Percentiles rank a stretch among this genome's conserved stretches.
phyloP scores from a whole-genome alignment of 1,140 invertebrate species.

The Pseudachorutes palmiensis region DNA sequence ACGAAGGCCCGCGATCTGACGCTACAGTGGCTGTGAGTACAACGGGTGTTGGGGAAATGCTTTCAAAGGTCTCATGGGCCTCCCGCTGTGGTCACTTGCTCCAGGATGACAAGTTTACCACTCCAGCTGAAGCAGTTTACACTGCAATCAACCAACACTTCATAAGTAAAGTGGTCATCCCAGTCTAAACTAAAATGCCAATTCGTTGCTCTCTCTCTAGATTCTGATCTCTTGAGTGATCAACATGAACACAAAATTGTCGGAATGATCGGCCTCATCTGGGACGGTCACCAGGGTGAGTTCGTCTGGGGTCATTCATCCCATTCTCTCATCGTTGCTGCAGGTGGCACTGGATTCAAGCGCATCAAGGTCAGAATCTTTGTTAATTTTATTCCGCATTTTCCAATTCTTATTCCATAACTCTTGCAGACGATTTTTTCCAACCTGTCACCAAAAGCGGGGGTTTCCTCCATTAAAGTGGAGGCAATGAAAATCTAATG shows the following conservation, averaged over 20 bases:
- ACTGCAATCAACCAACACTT: neutral
- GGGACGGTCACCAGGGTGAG: conserved; percentile 29
- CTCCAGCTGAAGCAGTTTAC: neutral
- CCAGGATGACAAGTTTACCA: neutral
- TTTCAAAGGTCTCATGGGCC: conserved; percentile 17
- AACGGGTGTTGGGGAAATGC: conserved; percentile 28
- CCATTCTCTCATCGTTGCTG: conserved; percentile 20
- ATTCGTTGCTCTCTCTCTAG: conserved; percentile 6
- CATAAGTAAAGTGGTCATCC: neutral
- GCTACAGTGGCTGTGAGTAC: conserved; percentile 21
- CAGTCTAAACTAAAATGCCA: too few species aligned
- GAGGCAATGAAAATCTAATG: too few species aligned
- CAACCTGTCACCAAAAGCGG: too few species aligned
- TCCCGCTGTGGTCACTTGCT: neutral
- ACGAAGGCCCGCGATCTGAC: neutral
- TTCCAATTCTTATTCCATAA: too few species aligned
- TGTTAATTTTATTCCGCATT: neutral
- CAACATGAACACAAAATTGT: conserved; percentile 19
- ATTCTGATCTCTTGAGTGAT: neutral
- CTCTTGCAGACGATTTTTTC: too few species aligned
- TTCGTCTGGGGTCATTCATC: conserved; percentile 29
- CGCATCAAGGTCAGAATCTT: conserved; percentile 13
- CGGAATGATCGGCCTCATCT: conserved; percentile 26
- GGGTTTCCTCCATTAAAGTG: too few species aligned
- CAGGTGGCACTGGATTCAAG: conserved; percentile 8